A percentile compares a stretch with the other conserved stretches of the same genome.
Conservation (phyloP, 2,888 invertebrate species). For the Xanthia togata region DNA sequence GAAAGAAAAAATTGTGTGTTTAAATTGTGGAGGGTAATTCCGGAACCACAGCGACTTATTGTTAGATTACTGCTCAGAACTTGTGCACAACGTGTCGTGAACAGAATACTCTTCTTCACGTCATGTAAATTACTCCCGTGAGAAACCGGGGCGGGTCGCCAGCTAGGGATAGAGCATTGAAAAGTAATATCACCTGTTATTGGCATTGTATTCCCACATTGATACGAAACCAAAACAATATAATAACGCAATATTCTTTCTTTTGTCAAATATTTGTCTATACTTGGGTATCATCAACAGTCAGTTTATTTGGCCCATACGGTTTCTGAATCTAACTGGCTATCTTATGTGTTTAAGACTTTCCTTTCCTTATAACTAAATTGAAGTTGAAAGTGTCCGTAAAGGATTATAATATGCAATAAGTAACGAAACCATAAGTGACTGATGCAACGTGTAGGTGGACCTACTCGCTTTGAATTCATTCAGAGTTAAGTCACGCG, state of each 20-base stretch:
- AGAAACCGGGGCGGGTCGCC: too few species aligned
- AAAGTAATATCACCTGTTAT: neutral
- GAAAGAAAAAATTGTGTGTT: too few species aligned
- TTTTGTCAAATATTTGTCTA: neutral
- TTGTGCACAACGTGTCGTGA: too few species aligned
- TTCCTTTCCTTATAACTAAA: neutral
- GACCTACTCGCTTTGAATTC: slow-evolving; percentile 18
- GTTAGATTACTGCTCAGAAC: too few species aligned
- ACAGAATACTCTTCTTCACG: too few species aligned
- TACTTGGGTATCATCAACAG: neutral
- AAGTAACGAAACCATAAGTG: slow-evolving; percentile 7
- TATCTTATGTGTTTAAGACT: neutral
- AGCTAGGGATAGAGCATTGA: neutral
- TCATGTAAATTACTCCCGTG: too few species aligned
- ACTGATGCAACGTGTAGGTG: slow-evolving; percentile 23
- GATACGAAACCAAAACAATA: neutral
- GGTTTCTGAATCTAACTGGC: neutral
- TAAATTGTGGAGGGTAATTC: too few species aligned
- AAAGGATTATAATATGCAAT: neutral
- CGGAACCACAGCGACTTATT: too few species aligned
- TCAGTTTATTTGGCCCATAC: neutral
- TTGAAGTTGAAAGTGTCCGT: slow-evolving; percentile 12
- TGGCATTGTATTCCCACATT: neutral
- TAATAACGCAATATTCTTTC: neutral
- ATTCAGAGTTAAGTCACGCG: slow-evolving; percentile 53